Evolutionary conservation across 2,113 vertebrate genomes (phyloP).

Genomic region (Perognathus longimembris): DNA sequence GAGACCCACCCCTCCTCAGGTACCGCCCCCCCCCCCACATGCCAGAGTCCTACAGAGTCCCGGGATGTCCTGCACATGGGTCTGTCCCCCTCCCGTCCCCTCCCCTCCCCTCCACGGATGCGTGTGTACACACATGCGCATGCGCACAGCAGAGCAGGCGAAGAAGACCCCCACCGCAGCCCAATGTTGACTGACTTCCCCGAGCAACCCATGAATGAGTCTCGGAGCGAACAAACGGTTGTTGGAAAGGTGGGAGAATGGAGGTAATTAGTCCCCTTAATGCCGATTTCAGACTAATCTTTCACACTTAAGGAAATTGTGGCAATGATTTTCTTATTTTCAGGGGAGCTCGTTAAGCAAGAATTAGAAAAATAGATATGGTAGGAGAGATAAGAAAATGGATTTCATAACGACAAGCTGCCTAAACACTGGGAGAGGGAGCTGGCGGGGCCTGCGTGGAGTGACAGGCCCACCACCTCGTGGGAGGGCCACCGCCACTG

Average conservation of each 20-base stretch:
- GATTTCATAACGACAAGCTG: conserved; percentile 73
- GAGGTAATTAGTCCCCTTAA: conserved; percentile 83
- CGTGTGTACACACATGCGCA: not conserved
- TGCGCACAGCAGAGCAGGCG: not conserved
- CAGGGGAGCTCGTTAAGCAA: conserved; percentile 85
- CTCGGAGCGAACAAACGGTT: conserved; percentile 72
- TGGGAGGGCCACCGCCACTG: not conserved
- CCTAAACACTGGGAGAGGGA: conserved; percentile 26
- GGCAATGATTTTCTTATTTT: conserved; percentile 87
- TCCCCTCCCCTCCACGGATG: not conserved
- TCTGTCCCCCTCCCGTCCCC: not conserved
- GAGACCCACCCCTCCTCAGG: not conserved
- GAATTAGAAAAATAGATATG: conserved; percentile 85
- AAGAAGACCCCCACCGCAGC: not conserved
- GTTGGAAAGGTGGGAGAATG: conserved; percentile 78
- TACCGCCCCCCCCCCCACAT: not conserved
- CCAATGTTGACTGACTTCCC: conserved; percentile 50
- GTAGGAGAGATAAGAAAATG: conserved; percentile 80
- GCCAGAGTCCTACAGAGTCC: not conserved
- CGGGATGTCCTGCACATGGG: not conserved
- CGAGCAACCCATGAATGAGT: conserved; percentile 68
- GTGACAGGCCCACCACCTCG: not conserved
- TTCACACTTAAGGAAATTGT: conserved; percentile 86
- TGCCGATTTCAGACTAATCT: conserved; percentile 85
- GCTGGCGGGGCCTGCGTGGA: not conserved